Evolutionary conservation across 1,140 invertebrate species (phyloP).

Genomic region (Ostrea edulis): DNA sequence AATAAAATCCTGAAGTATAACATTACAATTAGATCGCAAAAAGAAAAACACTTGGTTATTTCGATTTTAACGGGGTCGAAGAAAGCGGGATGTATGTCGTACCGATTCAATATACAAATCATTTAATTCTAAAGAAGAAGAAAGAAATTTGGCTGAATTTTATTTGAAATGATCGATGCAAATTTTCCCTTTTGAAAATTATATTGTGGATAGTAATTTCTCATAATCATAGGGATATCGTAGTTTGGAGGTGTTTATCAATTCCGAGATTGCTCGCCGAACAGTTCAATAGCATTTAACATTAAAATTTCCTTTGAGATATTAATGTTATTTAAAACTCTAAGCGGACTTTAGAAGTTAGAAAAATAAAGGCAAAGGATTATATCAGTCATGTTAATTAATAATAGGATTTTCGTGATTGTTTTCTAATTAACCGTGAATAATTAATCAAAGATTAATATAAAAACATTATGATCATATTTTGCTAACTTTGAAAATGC

Average conservation of each 20-base stretch:
- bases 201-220: neutral
- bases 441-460: conserved; percentile 17
- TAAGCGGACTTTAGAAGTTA: neutral
- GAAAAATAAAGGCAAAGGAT: neutral
- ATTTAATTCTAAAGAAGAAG: no score
- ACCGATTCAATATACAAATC: no score
- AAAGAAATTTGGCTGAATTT: no score
- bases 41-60: no score
- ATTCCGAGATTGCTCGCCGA: neutral
- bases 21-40: no score
- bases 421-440: neutral
- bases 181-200: no score
- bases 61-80: no score
- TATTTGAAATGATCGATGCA: no score
- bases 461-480: neutral
- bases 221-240: neutral
- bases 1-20: no score
- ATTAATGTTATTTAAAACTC: neutral
- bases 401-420: conserved; percentile 1
- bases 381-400: conserved; percentile 24
- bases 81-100: no score
- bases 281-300: conserved; percentile 16
- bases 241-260: neutral
- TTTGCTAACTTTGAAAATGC: neutral
- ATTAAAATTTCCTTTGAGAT: conserved; percentile 3